Percentiles rank a stretch among this genome's conserved stretches.
phyloP scores from a whole-genome alignment of 1,140 invertebrate genomes.

The Propsilocerus akamusi region DNA sequence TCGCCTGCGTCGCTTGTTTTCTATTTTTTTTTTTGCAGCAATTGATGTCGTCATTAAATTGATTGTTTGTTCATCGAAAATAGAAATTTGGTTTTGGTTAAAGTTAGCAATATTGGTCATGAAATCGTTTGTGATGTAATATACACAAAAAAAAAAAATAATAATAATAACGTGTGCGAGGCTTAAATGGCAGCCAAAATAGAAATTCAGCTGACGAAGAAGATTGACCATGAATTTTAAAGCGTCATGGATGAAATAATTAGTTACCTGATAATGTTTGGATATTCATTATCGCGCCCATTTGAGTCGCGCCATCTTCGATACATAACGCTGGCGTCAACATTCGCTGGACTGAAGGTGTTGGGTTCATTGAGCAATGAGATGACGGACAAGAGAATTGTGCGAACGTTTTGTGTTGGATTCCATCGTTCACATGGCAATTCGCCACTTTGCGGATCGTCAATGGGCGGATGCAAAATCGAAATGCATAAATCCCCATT shows the following conservation, averaged over 20 bases:
- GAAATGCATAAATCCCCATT: constrained; percentile 99
- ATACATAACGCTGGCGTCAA: constrained; percentile 99
- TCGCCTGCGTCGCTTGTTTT: constrained; percentile 89
- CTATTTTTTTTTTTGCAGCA: too few species aligned
- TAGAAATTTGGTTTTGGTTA: too few species aligned
- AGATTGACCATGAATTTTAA: background rate
- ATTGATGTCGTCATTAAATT: background rate
- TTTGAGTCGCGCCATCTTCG: constrained; percentile 96
- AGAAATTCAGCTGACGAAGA: too few species aligned
- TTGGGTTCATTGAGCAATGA: constrained; percentile 98
- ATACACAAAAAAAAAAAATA: too few species aligned
- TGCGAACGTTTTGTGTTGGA: constrained; percentile 97
- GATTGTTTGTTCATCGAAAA: background rate
- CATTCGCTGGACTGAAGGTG: constrained; percentile 97
- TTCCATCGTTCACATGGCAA: constrained; percentile 99
- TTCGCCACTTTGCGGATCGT: constrained; percentile 97
- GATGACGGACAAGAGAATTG: constrained; percentile 94
- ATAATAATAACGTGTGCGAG: too few species aligned
- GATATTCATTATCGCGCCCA: constrained; percentile 97
- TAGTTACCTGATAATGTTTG: constrained; percentile 90
- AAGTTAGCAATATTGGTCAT: too few species aligned
- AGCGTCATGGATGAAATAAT: background rate
- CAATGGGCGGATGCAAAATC: constrained; percentile 95
- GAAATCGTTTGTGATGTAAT: too few species aligned
- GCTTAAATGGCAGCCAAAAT: background rate